Conservation (phyloP, 2,888 invertebrate genomes). For the Cylloceria caligata region DNA sequence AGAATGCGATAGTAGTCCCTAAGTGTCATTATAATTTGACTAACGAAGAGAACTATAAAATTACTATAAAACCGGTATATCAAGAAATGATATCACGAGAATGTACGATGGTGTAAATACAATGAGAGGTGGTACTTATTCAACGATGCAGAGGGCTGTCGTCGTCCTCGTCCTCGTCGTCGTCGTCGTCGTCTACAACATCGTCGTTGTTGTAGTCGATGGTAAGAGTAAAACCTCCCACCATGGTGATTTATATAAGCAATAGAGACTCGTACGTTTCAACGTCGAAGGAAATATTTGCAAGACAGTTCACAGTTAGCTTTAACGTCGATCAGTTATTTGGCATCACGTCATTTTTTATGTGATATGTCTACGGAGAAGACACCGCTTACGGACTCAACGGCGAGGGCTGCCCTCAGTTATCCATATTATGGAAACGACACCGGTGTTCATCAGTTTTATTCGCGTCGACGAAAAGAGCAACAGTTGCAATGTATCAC, state of each 20-base stretch:
- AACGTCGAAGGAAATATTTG: constrained; percentile 23
- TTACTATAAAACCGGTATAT: constrained; percentile 29
- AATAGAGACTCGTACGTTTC: constrained; percentile 19
- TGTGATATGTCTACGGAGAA: constrained; percentile 72
- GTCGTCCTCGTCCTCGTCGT: no score
- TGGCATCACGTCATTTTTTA: constrained; percentile 1
- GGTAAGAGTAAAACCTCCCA: constrained; percentile 56
- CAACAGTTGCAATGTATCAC: constrained; percentile 72
- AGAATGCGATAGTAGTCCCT: neutral
- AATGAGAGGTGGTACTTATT: constrained; percentile 11
- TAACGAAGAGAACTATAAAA: constrained; percentile 1
- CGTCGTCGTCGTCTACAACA: no score
- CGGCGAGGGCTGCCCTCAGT: constrained; percentile 54
- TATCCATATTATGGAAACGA: constrained; percentile 72
- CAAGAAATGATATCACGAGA: constrained; percentile 22
- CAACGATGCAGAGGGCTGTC: constrained; percentile 34
- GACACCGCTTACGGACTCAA: constrained; percentile 70
- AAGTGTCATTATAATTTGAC: constrained; percentile 3
- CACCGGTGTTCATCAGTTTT: constrained; percentile 66
- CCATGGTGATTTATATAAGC: constrained; percentile 66
- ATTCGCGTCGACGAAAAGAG: constrained; percentile 72
- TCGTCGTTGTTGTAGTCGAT: no score
- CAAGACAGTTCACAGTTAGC: constrained; percentile 23
- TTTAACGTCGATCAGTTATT: constrained; percentile 27
- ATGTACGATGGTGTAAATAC: constrained; percentile 2